phyloP scores from a whole-genome alignment of 2,888 invertebrate genomes.

The Mythimna pallens region DNA sequence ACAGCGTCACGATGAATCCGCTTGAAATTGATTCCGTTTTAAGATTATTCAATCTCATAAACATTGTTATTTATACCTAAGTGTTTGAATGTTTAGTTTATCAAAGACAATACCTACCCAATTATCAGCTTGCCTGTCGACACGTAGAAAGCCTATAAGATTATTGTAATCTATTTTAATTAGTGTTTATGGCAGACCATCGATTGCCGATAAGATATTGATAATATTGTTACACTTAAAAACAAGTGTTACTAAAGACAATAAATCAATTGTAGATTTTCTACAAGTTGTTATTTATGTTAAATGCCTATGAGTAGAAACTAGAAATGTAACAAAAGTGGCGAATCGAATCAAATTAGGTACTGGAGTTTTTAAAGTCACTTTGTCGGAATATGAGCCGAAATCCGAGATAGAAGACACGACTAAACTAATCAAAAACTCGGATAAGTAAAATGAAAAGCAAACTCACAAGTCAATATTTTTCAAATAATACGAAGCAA shows the following conservation, averaged over 20 bases:
- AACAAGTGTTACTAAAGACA: not conserved
- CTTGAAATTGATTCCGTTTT: too few relatives aligned
- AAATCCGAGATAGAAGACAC: too few relatives aligned
- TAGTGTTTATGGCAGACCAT: conserved; percentile 8
- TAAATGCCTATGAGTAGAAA: too few relatives aligned
- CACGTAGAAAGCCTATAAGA: not conserved
- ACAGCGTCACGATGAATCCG: too few relatives aligned
- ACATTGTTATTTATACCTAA: not conserved
- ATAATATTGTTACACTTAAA: conserved; percentile 5
- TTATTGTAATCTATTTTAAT: conserved; percentile 17
- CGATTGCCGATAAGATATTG: conserved; percentile 26
- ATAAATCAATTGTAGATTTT: not conserved
- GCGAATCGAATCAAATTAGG: too few relatives aligned
- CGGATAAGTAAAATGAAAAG: too few relatives aligned
- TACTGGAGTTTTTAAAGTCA: too few relatives aligned
- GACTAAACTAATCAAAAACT: too few relatives aligned
- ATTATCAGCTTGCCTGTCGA: not conserved
- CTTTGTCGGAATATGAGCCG: too few relatives aligned
- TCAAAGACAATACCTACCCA: not conserved
- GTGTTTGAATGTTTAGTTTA: not conserved
- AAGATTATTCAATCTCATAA: not conserved
- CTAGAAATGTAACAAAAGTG: too few relatives aligned
- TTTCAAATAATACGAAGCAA: too few relatives aligned
- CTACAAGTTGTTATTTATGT: not conserved
- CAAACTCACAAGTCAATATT: too few relatives aligned